These are phyloP conservation scores for Phocoena phocoena DNA, from an alignment of 2,113 vertebrate species.

Conservation along the genomic window DNA sequence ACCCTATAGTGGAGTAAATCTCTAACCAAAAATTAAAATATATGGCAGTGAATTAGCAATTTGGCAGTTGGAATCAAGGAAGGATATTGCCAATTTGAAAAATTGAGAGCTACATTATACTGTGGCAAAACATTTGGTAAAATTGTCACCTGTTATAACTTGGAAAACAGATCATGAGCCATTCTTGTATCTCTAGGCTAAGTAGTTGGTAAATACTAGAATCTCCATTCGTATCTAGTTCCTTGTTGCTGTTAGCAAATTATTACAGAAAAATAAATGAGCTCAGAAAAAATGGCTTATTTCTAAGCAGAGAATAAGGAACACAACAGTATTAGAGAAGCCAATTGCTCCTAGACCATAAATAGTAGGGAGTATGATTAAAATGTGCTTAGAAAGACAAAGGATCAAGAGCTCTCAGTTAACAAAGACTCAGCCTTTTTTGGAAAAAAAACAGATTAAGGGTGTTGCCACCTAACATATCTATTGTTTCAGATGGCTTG, in stretches of 20 bases:
- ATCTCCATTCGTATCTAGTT: background rate
- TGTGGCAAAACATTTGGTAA: background rate
- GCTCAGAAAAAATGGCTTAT: background rate
- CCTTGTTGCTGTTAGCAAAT: background rate
- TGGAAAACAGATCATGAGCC: background rate
- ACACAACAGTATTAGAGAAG: background rate
- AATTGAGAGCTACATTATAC: background rate
- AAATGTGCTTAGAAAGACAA: background rate
- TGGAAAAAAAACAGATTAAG: background rate
- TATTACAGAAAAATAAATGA: constrained; percentile 15
- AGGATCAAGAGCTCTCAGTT: background rate
- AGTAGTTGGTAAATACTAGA: background rate
- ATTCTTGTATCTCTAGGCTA: background rate
- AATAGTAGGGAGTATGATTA: background rate
- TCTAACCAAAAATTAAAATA: background rate
- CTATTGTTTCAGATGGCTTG: background rate
- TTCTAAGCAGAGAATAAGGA: background rate
- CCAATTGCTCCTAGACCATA: background rate
- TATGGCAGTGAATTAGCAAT: background rate
- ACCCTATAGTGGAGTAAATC: background rate
- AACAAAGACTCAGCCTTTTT: background rate
- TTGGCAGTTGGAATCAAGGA: background rate
- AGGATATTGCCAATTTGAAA: background rate
- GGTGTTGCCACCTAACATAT: background rate
- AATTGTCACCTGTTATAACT: background rate